Percentiles rank a stretch among this genome's conserved stretches.
Conservation (phyloP, 1,140 invertebrate genomes). For the Lucilia cuprina region DNA sequence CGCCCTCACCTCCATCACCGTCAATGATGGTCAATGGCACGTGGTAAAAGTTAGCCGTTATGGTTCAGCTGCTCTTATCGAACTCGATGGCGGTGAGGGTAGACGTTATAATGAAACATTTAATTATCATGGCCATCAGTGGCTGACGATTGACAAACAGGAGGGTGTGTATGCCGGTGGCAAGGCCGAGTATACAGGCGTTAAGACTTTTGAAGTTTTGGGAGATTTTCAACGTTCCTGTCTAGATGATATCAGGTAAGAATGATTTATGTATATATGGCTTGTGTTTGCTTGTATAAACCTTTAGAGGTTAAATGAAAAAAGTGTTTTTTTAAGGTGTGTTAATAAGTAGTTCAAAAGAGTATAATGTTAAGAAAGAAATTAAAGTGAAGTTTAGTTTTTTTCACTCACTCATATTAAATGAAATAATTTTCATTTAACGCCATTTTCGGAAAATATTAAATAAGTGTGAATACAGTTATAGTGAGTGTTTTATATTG, state of each 20-base stretch:
- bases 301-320: not conserved
- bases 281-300: not conserved
- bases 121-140: constrained; percentile 69
- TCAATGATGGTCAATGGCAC: constrained; percentile 79
- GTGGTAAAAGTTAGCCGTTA: constrained; percentile 69
- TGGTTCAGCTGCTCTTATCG: constrained; percentile 71
- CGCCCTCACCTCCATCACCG: constrained; percentile 67
- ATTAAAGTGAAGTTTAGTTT: no score
- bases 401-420: no score
- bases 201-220: constrained; percentile 70
- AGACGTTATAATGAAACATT: constrained; percentile 73
- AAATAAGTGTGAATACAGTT: no score
- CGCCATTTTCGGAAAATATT: no score
- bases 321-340: not conserved
- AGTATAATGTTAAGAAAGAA: not conserved
- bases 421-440: no score
- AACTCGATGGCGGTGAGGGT: constrained; percentile 76
- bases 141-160: constrained; percentile 71
- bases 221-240: constrained; percentile 68
- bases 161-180: constrained; percentile 73
- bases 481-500: no score
- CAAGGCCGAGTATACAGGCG: constrained; percentile 72
- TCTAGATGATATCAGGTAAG: constrained; percentile 63
- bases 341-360: not conserved
- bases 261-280: not conserved